Conservation (phyloP, 2,797 vertebrate species). For the Pangasius macronema region DNA sequence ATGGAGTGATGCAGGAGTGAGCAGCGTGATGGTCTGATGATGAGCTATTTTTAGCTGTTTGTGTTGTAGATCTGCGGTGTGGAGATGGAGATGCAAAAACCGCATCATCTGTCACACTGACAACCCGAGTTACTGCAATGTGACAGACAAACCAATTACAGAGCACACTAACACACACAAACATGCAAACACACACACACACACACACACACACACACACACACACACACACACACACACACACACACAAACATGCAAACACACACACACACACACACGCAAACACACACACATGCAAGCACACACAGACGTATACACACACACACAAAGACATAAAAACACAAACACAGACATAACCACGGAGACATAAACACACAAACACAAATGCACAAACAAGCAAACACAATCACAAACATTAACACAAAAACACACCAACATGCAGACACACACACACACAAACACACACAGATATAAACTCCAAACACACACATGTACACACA, state of each 20-base stretch:
- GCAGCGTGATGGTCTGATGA: background rate
- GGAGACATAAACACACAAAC: too few relatives aligned
- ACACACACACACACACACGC: background rate
- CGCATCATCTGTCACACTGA: conserved; percentile 16
- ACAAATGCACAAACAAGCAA: too few relatives aligned
- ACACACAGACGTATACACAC: background rate
- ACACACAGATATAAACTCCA: too few relatives aligned
- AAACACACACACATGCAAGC: too few relatives aligned
- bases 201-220: background rate
- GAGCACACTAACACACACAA: background rate
- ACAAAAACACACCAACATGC: too few relatives aligned
- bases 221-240: background rate
- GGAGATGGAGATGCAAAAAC: background rate
- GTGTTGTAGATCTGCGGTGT: background rate
- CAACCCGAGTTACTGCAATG: background rate
- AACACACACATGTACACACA: too few relatives aligned
- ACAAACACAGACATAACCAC: too few relatives aligned
- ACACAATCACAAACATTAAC: too few relatives aligned
- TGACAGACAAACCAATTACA: background rate
- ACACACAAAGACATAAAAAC: background rate
- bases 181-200: background rate
- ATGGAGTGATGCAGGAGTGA: background rate
- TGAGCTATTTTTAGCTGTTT: conserved; percentile 11
- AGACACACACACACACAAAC: too few relatives aligned
- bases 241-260: background rate